A percentile compares a stretch with the other conserved stretches of the same genome.
phyloP scores from a whole-genome alignment of 1,140 invertebrate species.

The Rhopalosiphum padi region DNA sequence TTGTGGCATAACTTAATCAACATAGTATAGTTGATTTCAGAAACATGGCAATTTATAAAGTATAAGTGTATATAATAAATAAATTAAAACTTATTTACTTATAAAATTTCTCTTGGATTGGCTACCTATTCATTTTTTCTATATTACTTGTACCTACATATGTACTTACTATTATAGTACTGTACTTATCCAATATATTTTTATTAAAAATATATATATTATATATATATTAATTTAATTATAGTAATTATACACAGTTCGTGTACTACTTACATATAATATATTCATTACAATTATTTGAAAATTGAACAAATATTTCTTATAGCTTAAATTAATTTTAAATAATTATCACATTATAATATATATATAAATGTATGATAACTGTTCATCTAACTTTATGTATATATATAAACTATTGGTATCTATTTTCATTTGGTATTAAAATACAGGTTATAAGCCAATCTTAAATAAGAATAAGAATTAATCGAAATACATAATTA shows the following conservation, averaged over 20 bases:
- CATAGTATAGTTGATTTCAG: background rate
- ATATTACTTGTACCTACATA: background rate
- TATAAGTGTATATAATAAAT: background rate
- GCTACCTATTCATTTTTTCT: background rate
- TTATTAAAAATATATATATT: background rate
- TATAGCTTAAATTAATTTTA: background rate
- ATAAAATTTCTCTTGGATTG: background rate
- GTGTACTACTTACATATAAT: background rate
- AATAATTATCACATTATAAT: too few species aligned
- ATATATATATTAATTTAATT: too few species aligned
- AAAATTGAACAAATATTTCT: background rate
- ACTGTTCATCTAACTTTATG: background rate
- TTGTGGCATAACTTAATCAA: background rate
- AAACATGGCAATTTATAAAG: background rate
- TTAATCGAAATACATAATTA: background rate
- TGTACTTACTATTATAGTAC: too few species aligned
- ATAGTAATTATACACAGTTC: background rate
- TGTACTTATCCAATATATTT: background rate
- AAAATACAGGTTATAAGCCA: background rate
- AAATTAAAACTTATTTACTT: background rate
- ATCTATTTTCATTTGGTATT: background rate
- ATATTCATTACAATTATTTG: background rate
- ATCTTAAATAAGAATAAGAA: background rate
- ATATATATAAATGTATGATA: background rate
- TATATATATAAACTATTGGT: background rate